Conservation (phyloP, 2,888 invertebrate species). For the Plebejus argus region DNA sequence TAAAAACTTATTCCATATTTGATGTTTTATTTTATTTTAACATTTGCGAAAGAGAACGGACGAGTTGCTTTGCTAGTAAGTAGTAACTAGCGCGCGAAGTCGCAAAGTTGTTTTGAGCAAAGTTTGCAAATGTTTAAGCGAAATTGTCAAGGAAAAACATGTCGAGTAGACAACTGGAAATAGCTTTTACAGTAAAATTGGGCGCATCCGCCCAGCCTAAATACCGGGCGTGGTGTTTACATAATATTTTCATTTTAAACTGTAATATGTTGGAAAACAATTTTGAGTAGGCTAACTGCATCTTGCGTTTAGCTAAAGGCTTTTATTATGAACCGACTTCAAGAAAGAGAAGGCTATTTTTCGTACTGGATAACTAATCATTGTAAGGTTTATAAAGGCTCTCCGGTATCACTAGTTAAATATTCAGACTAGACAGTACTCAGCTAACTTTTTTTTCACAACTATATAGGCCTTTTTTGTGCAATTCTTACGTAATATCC, state of each 20-base stretch:
- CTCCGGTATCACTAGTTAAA: too few species aligned
- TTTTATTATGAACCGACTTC: too few species aligned
- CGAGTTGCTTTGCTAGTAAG: neutral
- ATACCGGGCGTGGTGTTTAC: slow-evolving; percentile 18
- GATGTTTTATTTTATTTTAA: neutral
- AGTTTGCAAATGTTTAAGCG: slow-evolving; percentile 10
- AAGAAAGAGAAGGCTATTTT: too few species aligned
- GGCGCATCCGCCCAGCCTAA: slow-evolving; percentile 21
- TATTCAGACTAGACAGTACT: too few species aligned
- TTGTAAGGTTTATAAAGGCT: too few species aligned
- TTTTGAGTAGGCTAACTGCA: neutral
- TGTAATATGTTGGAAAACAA: neutral
- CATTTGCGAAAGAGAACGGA: neutral
- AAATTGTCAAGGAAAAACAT: slow-evolving; percentile 14
- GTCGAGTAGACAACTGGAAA: slow-evolving; percentile 16
- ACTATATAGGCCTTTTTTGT: too few species aligned
- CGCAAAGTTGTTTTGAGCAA: slow-evolving; percentile 8
- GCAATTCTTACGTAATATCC: too few species aligned
- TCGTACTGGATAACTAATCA: too few species aligned
- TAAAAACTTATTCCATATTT: neutral
- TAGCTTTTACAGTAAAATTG: neutral
- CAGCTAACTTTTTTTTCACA: too few species aligned
- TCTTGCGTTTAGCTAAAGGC: too few species aligned
- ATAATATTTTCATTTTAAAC: slow-evolving; percentile 23
- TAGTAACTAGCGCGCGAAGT: slow-evolving; percentile 3